These are phyloP conservation scores for Galago senegalensis DNA, from an alignment of 2,797 vertebrate species.

Conservation along the genomic window DNA sequence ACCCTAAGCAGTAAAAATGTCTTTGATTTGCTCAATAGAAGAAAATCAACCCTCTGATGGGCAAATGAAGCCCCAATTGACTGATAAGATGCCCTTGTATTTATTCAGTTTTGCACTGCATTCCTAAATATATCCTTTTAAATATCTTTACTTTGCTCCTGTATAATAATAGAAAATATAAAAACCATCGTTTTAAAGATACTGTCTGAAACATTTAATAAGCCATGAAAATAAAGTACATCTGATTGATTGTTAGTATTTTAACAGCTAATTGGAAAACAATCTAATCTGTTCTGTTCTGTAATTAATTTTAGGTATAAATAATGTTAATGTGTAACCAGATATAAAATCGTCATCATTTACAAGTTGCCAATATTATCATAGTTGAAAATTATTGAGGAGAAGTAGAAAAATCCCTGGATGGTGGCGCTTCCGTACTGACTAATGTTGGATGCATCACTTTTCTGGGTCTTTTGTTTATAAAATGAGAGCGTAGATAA, in stretches of 20 bases:
- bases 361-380: background rate
- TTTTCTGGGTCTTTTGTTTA: background rate
- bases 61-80: background rate
- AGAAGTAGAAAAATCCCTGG: background rate
- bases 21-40: background rate
- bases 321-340: background rate
- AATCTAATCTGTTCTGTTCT: background rate
- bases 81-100: background rate
- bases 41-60: background rate
- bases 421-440: background rate
- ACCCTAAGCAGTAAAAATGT: background rate
- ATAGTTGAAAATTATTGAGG: background rate
- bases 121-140: background rate
- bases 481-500: background rate
- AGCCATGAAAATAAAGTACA: background rate
- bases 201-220: background rate
- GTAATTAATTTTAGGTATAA: conserved; percentile 13
- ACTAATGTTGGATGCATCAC: background rate
- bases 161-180: background rate
- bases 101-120: background rate
- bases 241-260: background rate
- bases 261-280: background rate
- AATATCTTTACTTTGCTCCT: conserved; percentile 5
- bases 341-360: background rate
- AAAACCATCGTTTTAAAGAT: background rate